Conservation (phyloP, 2,113 vertebrate genomes). For the Muntiacus muntjak region DNA sequence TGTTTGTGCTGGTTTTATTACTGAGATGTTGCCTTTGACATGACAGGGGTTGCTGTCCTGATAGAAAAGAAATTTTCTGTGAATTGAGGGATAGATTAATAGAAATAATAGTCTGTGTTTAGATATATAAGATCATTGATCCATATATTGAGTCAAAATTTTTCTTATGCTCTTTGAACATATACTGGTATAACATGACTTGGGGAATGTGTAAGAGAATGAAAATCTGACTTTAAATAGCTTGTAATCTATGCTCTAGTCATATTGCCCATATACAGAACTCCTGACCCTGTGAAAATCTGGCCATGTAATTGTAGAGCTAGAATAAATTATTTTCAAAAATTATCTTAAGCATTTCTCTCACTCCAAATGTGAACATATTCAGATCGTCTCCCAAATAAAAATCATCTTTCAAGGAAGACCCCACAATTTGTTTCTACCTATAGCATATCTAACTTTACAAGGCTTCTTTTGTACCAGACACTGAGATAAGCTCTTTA, state of each 20-base stretch:
- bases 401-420: background rate
- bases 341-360: background rate
- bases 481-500: background rate
- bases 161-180: background rate
- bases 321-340: background rate
- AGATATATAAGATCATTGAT: background rate
- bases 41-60: background rate
- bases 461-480: background rate
- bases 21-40: background rate
- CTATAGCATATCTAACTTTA: background rate
- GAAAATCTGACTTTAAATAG: background rate
- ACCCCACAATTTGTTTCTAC: background rate
- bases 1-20: background rate
- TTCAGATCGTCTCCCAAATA: background rate
- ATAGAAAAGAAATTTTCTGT: background rate
- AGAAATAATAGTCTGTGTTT: background rate
- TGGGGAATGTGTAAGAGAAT: background rate
- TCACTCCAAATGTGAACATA: background rate
- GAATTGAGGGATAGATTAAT: background rate
- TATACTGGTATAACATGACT: background rate
- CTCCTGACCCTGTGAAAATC: background rate
- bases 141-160: background rate
- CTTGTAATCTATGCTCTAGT: background rate
- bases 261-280: background rate
- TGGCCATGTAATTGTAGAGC: accelerated